Evolutionary conservation across 2,113 vertebrate species (phyloP), one percentile per base, ranked within the genome.

Genomic region (Pseudopodoces humilis): DNA sequence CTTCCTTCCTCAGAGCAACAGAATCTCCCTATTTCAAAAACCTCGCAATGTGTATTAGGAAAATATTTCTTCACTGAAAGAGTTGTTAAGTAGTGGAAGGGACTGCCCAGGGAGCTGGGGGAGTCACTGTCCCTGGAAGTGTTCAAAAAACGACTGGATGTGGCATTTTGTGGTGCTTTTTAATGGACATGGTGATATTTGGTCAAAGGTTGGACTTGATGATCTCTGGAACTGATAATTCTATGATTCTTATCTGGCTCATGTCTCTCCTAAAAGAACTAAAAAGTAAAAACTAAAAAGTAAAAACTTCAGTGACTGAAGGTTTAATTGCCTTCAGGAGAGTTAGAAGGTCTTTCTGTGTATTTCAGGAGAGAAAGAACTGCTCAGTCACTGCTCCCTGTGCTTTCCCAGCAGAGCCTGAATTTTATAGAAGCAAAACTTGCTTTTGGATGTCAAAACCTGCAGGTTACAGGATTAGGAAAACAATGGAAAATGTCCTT

Each of bases 351-450:
- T 67, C n/a, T 67, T 49, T 52, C n/a, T 91, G 15, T 4, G 1
- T 28, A 0, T 71, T 13, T 84, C 22, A n/a, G 70, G 15, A 33
- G 76, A 14, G 70, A 70, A n/a, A 85, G 31, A 7, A 24, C 13
- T 64, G 24, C 53, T 59, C 0, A 0, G 35, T 43, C 35, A 8
- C 60, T 50, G 3, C n/a, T 68, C 46, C 55, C 9, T 24, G 0
- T 70, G 43, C 64, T 89, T 70, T 75, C 69, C 39, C 16, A 52
- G 41, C 44, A 76, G 22, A n/a, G 8, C 27, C 35, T 31, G 67
- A 63, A 52, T 60, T 85, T 19, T 68, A 7, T 7, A 14, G 15
- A 39, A 64, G 58, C 13, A 10, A 30, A 91, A 79, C 9, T 31
- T 76, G 22, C 35, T 91, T 94, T 70, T 79, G 24, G 31, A 75